Evolutionary conservation across 1,140 invertebrate species (phyloP), one percentile per base, ranked within the genome.

Genomic region (Probaryconus sp.): DNA sequence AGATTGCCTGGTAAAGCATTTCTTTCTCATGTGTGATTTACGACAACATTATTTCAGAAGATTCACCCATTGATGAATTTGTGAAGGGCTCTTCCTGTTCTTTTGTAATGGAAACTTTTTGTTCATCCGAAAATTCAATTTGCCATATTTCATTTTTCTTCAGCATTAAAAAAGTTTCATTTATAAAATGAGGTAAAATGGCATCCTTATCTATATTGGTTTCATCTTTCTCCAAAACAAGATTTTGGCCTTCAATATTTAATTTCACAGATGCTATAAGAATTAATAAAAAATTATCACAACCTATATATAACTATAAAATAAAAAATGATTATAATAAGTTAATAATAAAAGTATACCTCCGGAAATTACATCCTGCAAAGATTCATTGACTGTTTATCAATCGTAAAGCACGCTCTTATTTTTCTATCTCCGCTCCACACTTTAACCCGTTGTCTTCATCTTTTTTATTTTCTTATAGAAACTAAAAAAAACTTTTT

Each of bases 211-310:
- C 31, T 7, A 51, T 17, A 4, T 17, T 4, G 0, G 48, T 51
- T 9, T 33, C 31, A 16, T 51, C 48, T 9, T 4, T 9, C 26
- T 51, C 48, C 2, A 51, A n/a, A 3, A 40, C 45, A 6, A 50
- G n/a, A 11, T 7, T 7, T 33, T 35, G 30, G 13, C 45, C 45
- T 11, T 50, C 21, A 2, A 33, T 50, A 5, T 20, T 11, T 11
- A 50, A 13, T 35, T 51, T 51, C 18, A 4, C 2, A 6, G 48
- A 51, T n/a, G 10, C 48, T 50, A 18, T 16, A 50, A 50, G 16
- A 47, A 47, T 30, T 47, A 24, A 17, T 37, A n/a, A n/a, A n/a
- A n/a, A n/a, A n/a, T n/a, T n/a, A n/a, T n/a, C n/a, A n/a, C n/a
- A n/a, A n/a, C n/a, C n/a, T n/a, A n/a, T n/a, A n/a, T n/a, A n/a